Base-by-base conservation (phyloP, 2,113 vertebrate genomes). In the Tricholaema leucomelas region DNA sequence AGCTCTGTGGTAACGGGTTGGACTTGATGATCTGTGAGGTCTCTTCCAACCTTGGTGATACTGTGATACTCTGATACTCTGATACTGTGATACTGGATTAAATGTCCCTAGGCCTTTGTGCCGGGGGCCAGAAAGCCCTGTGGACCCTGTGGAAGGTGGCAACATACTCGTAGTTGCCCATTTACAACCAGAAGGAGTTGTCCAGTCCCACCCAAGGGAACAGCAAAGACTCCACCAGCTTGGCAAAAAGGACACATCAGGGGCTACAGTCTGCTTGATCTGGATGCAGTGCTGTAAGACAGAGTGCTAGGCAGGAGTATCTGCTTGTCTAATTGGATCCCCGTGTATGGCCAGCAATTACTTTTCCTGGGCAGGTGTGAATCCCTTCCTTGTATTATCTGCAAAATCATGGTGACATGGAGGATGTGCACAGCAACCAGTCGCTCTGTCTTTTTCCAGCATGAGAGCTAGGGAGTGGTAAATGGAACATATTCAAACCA, bases 351-450 rank as follows among this genome's bases (percentile, higher is more conserved):
- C 27, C 35, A 85, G 33, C 12, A 91, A 80, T 73, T 40, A 59
- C 12, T 55, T 3, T 56, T 86, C 33, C 48, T 54, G 75, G 30
- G n/a, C 20, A 64, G 48, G 6, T 15, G 50, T 74, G 33, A 66
- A 83, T 56, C 52, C 7, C 17, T 83, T 86, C 40, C 11, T 76
- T 75, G n/a, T 85, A 63, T 81, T 81, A 74, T 75, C 69, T 67
- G 12, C 74, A 83, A 81, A 90, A 93, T 94, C 76, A 35, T n/a
- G 23, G 69, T 88, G 70, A 86, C 77, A 86, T 9, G 55, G 55
- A 78, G n/a, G 42, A 81, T 61, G n/a, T 1, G 2, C 61, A 83
- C 46, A 86, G 46, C 1, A 1, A 83, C 56, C 31, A 63, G 17
- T 74, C 80, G 8, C 10, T 74, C 27, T 44, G 31, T 80, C 25